phyloP scores from a whole-genome alignment of 2,888 invertebrate genomes.

The Sinhomidia bicolor region DNA sequence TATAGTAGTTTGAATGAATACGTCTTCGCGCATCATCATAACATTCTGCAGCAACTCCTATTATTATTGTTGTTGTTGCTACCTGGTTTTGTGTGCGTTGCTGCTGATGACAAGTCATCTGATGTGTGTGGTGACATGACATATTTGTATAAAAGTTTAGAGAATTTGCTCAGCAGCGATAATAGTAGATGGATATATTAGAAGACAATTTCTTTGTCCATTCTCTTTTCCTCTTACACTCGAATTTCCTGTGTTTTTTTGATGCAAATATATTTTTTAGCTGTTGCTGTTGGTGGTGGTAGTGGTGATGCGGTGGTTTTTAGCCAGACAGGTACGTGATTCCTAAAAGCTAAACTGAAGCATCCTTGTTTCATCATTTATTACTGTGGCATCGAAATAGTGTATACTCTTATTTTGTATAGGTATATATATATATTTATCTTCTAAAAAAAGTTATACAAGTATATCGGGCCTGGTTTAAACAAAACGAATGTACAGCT shows the following conservation, averaged over 20 bases:
- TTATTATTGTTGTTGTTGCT: too few species aligned
- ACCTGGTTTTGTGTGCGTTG: too few species aligned
- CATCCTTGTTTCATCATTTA: neutral
- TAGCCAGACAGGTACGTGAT: constrained; percentile 35
- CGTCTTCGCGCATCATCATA: constrained; percentile 1
- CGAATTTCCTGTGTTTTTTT: constrained; percentile 51
- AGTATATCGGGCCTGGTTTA: neutral
- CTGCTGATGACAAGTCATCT: too few species aligned
- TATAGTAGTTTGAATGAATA: neutral
- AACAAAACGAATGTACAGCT: neutral
- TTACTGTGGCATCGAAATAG: neutral
- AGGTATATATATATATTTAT: neutral
- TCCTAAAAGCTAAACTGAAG: neutral
- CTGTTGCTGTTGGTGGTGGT: neutral
- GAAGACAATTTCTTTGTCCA: constrained; percentile 7
- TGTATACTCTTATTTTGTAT: neutral
- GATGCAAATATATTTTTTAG: constrained; percentile 51
- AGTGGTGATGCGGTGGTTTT: neutral
- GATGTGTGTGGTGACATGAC: constrained; percentile 29
- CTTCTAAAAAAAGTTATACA: neutral
- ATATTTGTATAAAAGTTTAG: neutral
- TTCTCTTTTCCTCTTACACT: constrained; percentile 5
- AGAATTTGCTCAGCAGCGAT: neutral
- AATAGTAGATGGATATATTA: too few species aligned
- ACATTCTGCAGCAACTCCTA: constrained; percentile 2